Evolutionary conservation across 2,797 vertebrate species (phyloP), one percentile per base, ranked within the genome.

Genomic region (Anomalospiza imberbis): DNA sequence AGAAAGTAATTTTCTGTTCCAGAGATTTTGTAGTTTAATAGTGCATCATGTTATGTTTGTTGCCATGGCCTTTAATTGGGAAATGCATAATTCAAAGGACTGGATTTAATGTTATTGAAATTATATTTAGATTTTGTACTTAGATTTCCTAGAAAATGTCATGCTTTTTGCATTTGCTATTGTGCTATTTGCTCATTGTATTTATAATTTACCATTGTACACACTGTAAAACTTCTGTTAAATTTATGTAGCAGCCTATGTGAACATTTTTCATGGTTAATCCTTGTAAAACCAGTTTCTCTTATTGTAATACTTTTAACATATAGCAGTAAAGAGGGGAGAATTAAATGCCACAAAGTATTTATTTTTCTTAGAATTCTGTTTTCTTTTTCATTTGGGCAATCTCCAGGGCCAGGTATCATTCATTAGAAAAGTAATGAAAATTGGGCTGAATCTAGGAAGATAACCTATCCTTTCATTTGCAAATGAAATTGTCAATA

Each of bases 1-100:
- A 87, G 87, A 63, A 94, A 85, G 50, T 77, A 82, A 94, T 88
- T 92, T 85, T 92, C 68, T 68, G 31, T 94, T 85, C 63, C 62
- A 85, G 47, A 93, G 42, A 72, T 47, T 91, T 32, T 36, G 6
- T 25, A 68, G 16, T 85, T 90, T 90, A 86, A 72, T 85, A 88
- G 72, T 66, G 28, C 38, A 88, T 91, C 60, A 67, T 81, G 34
- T 38, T 70, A 48, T 71, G 10, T 92, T 91, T 92, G 50, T 91
- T 92, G 45, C 44, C 55, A 57, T 80, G 60, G 18, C 60, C 15
- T 73, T 81, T 31, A 93, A 96, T 77, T 90, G 34, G 83, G 38
- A 91, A 91, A 66, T 77, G 13, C 18, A 80, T 85, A 89, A 91
- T 93, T 93, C 81, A 93, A 93, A 93, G 12, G 7, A 57, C 47